Percentiles rank a stretch among this genome's conserved stretches.
These are phyloP conservation scores for Psittacus erithacus DNA, from an alignment of 2,113 vertebrate species.

Conservation along the genomic window DNA sequence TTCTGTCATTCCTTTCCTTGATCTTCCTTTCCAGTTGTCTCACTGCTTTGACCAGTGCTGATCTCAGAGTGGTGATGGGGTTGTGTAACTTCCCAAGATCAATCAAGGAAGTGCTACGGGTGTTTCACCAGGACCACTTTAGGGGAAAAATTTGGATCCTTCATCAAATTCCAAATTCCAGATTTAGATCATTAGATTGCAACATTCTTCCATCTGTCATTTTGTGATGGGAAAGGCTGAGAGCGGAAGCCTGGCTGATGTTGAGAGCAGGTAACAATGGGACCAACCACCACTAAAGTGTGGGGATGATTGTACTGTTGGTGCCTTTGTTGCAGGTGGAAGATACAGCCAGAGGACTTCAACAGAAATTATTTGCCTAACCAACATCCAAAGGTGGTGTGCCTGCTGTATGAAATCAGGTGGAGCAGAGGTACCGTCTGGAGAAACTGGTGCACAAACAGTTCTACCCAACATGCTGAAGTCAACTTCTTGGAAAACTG, in stretches of 20 bases:
- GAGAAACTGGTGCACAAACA: constrained; percentile 31
- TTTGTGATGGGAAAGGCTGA: neutral
- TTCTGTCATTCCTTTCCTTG: neutral
- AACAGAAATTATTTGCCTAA: neutral
- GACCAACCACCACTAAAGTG: neutral
- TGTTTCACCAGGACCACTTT: neutral
- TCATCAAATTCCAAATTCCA: neutral
- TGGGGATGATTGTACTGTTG: neutral
- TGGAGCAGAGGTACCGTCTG: constrained; percentile 4
- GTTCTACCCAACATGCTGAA: constrained; percentile 20
- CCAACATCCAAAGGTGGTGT: neutral
- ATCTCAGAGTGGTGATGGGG: neutral
- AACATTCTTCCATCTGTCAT: neutral
- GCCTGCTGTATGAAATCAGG: constrained; percentile 66
- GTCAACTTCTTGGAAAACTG: constrained; percentile 64
- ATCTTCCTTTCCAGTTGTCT: neutral
- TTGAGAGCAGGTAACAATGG: neutral
- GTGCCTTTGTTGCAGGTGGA: constrained; percentile 55
- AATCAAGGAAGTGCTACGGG: neutral
- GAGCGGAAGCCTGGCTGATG: neutral
- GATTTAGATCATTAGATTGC: neutral
- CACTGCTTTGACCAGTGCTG: neutral
- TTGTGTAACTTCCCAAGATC: neutral
- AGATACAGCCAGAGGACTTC: constrained; percentile 53
- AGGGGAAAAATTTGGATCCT: neutral